phyloP scores from a whole-genome alignment of 2,797 vertebrate species.

The Synanceia verrucosa region DNA sequence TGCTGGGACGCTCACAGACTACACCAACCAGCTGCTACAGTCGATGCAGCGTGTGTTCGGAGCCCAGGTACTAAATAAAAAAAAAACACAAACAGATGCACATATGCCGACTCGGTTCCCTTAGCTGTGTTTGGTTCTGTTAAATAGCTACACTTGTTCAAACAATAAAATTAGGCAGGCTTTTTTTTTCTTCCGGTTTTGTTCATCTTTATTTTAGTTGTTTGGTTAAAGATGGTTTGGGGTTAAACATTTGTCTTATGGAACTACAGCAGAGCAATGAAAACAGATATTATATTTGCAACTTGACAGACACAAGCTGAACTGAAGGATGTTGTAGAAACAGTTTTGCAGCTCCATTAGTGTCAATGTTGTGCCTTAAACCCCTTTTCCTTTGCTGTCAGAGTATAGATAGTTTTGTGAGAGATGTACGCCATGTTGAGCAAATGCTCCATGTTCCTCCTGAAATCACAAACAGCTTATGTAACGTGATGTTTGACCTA shows the following conservation, averaged over 20 bases:
- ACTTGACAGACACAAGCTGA: background rate
- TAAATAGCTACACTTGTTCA: background rate
- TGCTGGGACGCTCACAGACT: conserved; percentile 94
- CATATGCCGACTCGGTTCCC: background rate
- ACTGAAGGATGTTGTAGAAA: background rate
- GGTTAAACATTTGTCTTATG: conserved; percentile 10
- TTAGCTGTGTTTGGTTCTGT: background rate
- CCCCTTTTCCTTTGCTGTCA: background rate
- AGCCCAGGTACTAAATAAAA: conserved; percentile 91
- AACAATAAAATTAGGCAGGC: background rate
- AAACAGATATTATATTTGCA: background rate
- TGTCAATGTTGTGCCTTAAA: background rate
- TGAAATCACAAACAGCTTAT: background rate
- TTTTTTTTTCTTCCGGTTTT: too few species aligned
- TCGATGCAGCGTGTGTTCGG: conserved; percentile 97
- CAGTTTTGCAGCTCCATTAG: background rate
- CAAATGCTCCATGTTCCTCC: background rate
- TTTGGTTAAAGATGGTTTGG: background rate
- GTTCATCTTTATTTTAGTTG: conserved; percentile 2
- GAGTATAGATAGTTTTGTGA: background rate
- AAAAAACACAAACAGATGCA: conserved; percentile 21
- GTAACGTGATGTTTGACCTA: background rate
- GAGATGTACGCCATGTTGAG: background rate
- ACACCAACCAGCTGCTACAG: conserved; percentile 96
- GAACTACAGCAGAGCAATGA: background rate